phyloP scores from a whole-genome alignment of 2,113 vertebrate genomes.

The Elgaria multicarinata region DNA sequence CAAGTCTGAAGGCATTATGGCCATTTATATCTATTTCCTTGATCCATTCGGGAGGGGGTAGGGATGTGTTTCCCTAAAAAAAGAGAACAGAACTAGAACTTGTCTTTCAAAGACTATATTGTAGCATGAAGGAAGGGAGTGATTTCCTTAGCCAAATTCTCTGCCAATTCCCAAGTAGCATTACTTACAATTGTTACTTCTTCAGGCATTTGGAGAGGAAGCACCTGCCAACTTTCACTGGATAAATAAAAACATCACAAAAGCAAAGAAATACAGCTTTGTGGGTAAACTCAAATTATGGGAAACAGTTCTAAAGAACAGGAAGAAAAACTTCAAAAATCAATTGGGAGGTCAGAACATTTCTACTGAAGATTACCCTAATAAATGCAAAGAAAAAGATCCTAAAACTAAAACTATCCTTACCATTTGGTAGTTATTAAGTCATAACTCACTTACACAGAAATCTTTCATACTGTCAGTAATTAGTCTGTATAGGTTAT shows the following conservation, averaged over 20 bases:
- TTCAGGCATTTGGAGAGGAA: slow-evolving; percentile 22
- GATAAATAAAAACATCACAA: slow-evolving; percentile 15
- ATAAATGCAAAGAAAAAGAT: not conserved
- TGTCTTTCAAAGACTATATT: slow-evolving; percentile 48
- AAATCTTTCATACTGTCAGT: not conserved
- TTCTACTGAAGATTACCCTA: not conserved
- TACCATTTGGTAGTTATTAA: not conserved
- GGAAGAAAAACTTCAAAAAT: slow-evolving; percentile 19
- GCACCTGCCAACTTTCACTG: slow-evolving; percentile 63
- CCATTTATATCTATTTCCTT: not conserved
- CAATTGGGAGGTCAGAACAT: not conserved
- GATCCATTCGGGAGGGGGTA: slow-evolving; percentile 14
- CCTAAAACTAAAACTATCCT: not conserved
- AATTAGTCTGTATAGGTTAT: not conserved
- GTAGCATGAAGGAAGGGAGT: slow-evolving; percentile 30
- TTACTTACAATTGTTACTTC: slow-evolving; percentile 46
- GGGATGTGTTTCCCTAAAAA: slow-evolving; percentile 39
- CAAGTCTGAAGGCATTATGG: not conserved
- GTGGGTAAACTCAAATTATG: slow-evolving; percentile 6
- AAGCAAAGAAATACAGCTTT: slow-evolving; percentile 31
- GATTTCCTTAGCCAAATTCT: slow-evolving; percentile 56
- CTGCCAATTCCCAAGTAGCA: slow-evolving; percentile 64
- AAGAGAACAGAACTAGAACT: slow-evolving; percentile 45
- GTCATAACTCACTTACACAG: not conserved
- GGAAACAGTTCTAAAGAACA: slow-evolving; percentile 31